Evolutionary conservation across 2,113 vertebrate species (phyloP), one percentile per base, ranked within the genome.

Genomic region (Scatophagus argus): DNA sequence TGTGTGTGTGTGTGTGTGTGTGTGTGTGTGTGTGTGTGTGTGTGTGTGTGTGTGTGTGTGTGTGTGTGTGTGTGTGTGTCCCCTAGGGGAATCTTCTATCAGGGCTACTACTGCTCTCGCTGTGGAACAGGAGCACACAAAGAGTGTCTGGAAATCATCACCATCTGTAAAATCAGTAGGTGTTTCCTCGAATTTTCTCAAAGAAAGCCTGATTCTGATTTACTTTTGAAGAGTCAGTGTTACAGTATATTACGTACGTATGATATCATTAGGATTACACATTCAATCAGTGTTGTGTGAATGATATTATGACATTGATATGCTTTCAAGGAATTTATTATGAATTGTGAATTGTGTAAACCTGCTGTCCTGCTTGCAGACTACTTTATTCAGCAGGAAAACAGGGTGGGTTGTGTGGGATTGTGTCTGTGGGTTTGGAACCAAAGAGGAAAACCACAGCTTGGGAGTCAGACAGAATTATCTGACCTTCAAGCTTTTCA

Each of bases 101-200:
- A 99, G 92, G 98, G 98, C 32, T 99, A 99, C 82, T 96, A 95
- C 90, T 99, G 98, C 79, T 94, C 96, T 63, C 96, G 93, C 82
- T 99, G 98, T 73, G 98, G 97, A 23, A 95, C 96, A 0, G 98
- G 97, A 27, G 98, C 96, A 1, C 98, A 99, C 83, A 99, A 99
- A 89, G 98, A 99, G 90, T 99, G 98, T 82, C 92, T 99, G 91
- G 98, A 99, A 86, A 92, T 96, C 67, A 97, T 97, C 81, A 96
- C 97, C 47, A 97, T 97, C 90, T 99, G 98, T 93, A 98, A 96
- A 94, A 97, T 96, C 4, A 96, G 98, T 99, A 94, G 94, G 97
- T 96, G 67, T 84, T 75, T 68, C 60, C 68, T 78, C 41, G 59
- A 11, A 36, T 66, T 19, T 47, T 62, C 25, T 29, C 8, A 0